These are phyloP conservation scores for Coreoperca whiteheadi DNA, from an alignment of 2,113 vertebrate genomes.

Conservation along the genomic window DNA sequence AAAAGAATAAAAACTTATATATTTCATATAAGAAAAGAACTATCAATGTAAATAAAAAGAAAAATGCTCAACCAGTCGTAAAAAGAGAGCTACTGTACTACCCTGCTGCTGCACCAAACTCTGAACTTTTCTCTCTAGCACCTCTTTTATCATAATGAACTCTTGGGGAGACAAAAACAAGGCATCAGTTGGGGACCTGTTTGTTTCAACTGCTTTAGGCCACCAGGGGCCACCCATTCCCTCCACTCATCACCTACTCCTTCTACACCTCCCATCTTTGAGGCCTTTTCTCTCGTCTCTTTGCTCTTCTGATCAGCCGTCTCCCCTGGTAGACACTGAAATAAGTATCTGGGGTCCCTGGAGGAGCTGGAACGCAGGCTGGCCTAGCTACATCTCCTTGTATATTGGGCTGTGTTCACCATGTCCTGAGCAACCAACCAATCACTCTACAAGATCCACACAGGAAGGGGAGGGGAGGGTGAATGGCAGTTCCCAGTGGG, in stretches of 20 bases:
- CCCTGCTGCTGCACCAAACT: conserved; percentile 35
- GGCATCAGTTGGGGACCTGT: conserved; percentile 70
- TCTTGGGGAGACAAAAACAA: conserved; percentile 69
- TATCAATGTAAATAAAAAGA: background rate
- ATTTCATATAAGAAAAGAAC: background rate
- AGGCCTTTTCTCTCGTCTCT: conserved; percentile 61
- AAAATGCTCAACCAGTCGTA: background rate
- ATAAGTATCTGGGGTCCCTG: conserved; percentile 91
- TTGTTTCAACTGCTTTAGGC: conserved; percentile 76
- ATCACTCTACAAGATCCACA: conserved; percentile 90
- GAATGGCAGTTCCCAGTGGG: conserved; percentile 89
- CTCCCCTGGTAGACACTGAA: conserved; percentile 90
- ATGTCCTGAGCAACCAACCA: conserved; percentile 95
- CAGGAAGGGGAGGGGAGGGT: conserved; percentile 61
- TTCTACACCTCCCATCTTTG: conserved; percentile 64
- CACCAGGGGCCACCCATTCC: conserved; percentile 72
- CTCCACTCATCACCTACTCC: conserved; percentile 63
- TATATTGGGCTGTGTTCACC: conserved; percentile 91
- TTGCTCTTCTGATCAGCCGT: conserved; percentile 73
- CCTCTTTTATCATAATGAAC: conserved; percentile 71
- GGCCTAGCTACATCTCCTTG: conserved; percentile 87
- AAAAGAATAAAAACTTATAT: background rate
- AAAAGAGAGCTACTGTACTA: conserved; percentile 8
- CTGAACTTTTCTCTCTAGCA: conserved; percentile 38
- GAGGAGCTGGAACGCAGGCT: conserved; percentile 83